Base-by-base conservation (phyloP, 2,888 invertebrate species). In the Napeogenes inachia region DNA sequence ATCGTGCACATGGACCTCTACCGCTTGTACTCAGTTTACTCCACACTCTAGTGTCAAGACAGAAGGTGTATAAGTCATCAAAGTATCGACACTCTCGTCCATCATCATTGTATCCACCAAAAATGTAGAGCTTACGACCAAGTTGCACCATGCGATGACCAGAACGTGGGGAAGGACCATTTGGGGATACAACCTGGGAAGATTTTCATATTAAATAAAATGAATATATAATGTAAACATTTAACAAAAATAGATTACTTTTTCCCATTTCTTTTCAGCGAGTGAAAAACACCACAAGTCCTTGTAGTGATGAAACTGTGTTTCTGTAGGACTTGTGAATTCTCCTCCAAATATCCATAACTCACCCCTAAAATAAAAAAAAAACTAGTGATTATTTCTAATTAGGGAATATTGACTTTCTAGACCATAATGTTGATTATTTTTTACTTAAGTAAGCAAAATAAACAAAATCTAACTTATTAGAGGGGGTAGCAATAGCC, bases 61-160 rank as follows among this genome's bases (percentile, higher is more conserved):
- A 94, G 85, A 98, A 98, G 45, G 93, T 82, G 82, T 96, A 92
- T 1, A 97, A 81, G 80, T 98, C 98, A 81, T 98, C 98, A 80
- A 93, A 97, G 87, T 98, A 98, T 71, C 94, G 94, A 79, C 95
- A 97, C 65, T 96, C 95, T 61, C 96, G 92, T 2, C 95, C 92
- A 81, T 97, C 98, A 84, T 98, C 98, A 75, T 95, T 94, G 83
- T 97, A 98, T 0, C 98, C 98, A 0, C 98, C 98, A 89, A 98
- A 98, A 4, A 98, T 89, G 66, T 97, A 87, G 2, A 98, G 82
- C 73, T 94, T 94, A 70, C 96, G 96, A 69, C 96, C 96, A 1
- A 93, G 80, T 2, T 92, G 91, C 2, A 94, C 93, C 98, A 98
- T 98, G 64, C 98, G 92, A 82, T 98, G 98, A 0, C 98, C 95